Evolutionary conservation across 2,888 invertebrate genomes (phyloP).

Genomic region (Sialis fuliginosa): DNA sequence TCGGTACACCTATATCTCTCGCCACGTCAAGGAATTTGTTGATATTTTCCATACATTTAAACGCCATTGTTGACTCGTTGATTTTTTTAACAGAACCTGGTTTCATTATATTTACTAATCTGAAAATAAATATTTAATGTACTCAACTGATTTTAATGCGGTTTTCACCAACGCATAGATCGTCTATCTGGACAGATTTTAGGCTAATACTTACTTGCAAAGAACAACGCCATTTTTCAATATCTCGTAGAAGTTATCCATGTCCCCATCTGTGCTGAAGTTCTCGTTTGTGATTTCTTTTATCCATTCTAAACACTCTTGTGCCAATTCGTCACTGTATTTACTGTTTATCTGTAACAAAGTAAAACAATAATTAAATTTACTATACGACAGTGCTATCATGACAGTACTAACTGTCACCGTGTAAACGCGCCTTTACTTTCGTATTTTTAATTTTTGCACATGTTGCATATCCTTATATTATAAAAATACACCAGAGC

Average conservation of each 20-base stretch:
- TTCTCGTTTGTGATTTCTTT: constrained; percentile 69
- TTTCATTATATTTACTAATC: constrained; percentile 72
- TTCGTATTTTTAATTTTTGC: too few species aligned
- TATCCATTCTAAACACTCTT: constrained; percentile 88
- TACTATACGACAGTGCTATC: too few species aligned
- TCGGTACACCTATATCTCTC: constrained; percentile 73
- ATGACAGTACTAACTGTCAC: too few species aligned
- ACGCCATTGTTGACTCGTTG: constrained; percentile 74
- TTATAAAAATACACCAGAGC: too few species aligned
- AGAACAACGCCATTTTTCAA: constrained; percentile 80
- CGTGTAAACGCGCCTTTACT: too few species aligned
- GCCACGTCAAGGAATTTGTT: constrained; percentile 80
- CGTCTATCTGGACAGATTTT: too few species aligned
- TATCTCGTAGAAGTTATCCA: constrained; percentile 84
- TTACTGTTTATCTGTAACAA: constrained; percentile 84
- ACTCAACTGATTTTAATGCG: too few species aligned
- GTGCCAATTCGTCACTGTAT: constrained; percentile 88
- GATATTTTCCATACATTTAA: constrained; percentile 99
- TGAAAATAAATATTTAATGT: constrained; percentile 23
- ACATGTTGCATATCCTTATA: too few species aligned
- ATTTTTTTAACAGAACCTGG: constrained; percentile 81
- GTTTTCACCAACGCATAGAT: too few species aligned
- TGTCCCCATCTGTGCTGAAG: constrained; percentile 71
- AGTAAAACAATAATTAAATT: constrained; percentile 2
- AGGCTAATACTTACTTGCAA: constrained; percentile 53